Base-by-base conservation (phyloP, 2,113 vertebrate genomes). In the Aldabrachelys gigantea region DNA sequence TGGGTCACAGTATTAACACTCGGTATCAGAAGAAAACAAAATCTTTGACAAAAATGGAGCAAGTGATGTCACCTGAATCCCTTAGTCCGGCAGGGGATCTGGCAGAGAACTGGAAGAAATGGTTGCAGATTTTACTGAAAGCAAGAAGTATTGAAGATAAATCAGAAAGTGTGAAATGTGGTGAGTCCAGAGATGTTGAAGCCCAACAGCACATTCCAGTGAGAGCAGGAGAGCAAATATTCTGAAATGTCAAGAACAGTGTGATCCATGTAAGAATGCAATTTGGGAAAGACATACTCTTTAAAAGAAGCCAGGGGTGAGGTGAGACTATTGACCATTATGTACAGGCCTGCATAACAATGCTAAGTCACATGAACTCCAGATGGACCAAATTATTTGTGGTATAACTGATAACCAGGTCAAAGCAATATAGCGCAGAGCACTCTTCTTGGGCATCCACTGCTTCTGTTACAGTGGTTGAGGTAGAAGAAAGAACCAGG, bases 341-440 rank as follows among this genome's bases (percentile, higher is more conserved):
- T 1, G 0, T 24, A 25, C n/a, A 86, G 47, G 76, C 22, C 80
- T 53, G 31, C 13, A 3, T 27, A 56, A 88, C 4, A 62, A 88
- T 4, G 35, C 0, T 0, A 53, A 4, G 1, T 59, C 0, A 0
- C 31, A 2, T 29, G 29, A 81, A 62, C 54, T 14, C 85, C 83
- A 65, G 83, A 78, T 35, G 65, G 76, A 57, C 88, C 53, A 49
- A 85, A 75, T 35, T 29, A 31, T 65, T 89, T 1, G 0, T 10
- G 24, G 9, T 56, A 10, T 87, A 76, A 82, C 12, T 25, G 85
- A 52, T 50, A 54, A 53, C 69, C 0, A 0, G 16, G 47, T 78
- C 53, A 88, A 59, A 80, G 41, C 57, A 92, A 80, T 80, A 82
- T 52, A 76, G n/a, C 21, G 19, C 72, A 75, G 38, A 75, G 38